Base-by-base conservation (phyloP, 2,113 vertebrate species). In the Merops nubicus region DNA sequence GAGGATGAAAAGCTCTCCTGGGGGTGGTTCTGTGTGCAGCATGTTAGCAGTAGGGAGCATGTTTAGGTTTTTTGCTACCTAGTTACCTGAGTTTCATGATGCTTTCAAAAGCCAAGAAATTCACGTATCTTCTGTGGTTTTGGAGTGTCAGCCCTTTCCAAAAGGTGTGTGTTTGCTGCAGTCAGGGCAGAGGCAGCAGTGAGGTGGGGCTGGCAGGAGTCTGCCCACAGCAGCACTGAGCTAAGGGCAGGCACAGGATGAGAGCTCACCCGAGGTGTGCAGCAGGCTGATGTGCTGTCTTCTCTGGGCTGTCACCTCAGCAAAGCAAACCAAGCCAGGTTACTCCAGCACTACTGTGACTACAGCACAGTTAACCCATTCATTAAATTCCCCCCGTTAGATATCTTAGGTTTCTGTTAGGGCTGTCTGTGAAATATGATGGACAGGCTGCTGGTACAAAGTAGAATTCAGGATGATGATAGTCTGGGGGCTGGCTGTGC, bases 141-240 rank as follows among this genome's bases (percentile, higher is more conserved):
- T 29, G 40, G 34, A n/a, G 15, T 33, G 14, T n/a, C 26, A 3
- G 11, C 34, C 34, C 9, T 12, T n/a, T 23, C 29, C 0, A 2
- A 23, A 31, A 28, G 54, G 13, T 6, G 14, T 8, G 42, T 5
- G 8, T 15, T 36, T 38, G 47, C 65, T 42, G 56, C 50, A 14
- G 48, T 4, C 25, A 43, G 45, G 38, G 79, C 45, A 48, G 57
- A 18, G 22, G 59, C 45, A 21, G 54, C n/a, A 36, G 67, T 36
- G 9, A 2, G 26, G 1, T 6, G 36, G 36, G 33, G 33, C 33
- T 56, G 67, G 28, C 4, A 15, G 34, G 34, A 64, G 36, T 19
- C 76, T 16, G 4, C 47, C 25, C 47, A 1, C 28, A 21, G 50
- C 6, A 19, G 29, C 51, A 6, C 14, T 9, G 40, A 47, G 40